Evolutionary conservation across 1,140 invertebrate genomes (phyloP), one percentile per base, ranked within the genome.

Genomic region (Pachyrhynchus sulphureomaculatus): DNA sequence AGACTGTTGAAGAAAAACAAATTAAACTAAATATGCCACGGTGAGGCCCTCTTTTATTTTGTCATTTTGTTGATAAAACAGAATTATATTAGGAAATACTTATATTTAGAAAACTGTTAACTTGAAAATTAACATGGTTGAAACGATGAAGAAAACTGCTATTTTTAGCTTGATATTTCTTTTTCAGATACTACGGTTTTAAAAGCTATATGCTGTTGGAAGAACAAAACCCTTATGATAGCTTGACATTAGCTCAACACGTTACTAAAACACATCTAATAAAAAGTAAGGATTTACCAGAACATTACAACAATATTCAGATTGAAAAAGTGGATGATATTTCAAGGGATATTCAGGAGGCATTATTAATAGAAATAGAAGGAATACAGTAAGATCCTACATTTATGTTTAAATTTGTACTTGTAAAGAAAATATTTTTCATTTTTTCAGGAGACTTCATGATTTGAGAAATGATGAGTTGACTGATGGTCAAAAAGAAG

Each of bases 1-100:
- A 84, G 41, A 90, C 88, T 0, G 81, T 91, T 0, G 91, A 93
- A 76, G 89, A 92, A 77, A 94, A 94, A 74, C 79, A 90, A 51
- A 84, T 90, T 39, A 88, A 88, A 69, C 54, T 91, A 2, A 92
- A 91, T 72, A 87, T 93, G 83, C 86, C 88, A 4, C 81, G 82
- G 58, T 61, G 51, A 26, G 5, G 17, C 2, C n/a, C n/a, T n/a
- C n/a, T n/a, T n/a, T n/a, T n/a, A n/a, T n/a, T n/a, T n/a, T n/a
- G n/a, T n/a, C n/a, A n/a, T n/a, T n/a, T n/a, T n/a, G n/a, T n/a
- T n/a, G n/a, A n/a, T n/a, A n/a, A n/a, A n/a, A n/a, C n/a, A n/a
- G n/a, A n/a, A n/a, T n/a, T n/a, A n/a, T n/a, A n/a, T n/a, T n/a
- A n/a, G n/a, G n/a, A n/a, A n/a, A n/a, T n/a, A n/a, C n/a, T n/a